A percentile compares a stretch with the other conserved stretches of the same genome.
Evolutionary conservation across 2,888 invertebrate genomes (phyloP).

Genomic region (Drosophila aldrichi): DNA sequence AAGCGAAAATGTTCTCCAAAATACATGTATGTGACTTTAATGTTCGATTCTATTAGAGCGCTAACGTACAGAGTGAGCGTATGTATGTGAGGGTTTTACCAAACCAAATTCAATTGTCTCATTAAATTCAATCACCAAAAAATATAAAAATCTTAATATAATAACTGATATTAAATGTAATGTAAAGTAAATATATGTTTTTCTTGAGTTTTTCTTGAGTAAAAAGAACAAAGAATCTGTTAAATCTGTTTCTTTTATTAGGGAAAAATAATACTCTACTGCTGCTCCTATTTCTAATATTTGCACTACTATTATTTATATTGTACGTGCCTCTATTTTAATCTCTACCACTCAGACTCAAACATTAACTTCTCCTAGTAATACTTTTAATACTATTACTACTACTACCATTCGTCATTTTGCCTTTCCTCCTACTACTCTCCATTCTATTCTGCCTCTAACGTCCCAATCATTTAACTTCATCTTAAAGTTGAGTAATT

Average conservation of each 20-base stretch:
- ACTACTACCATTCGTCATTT: neutral
- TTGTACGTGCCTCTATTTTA: too few species aligned
- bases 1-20: conserved; percentile 19
- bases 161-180: neutral
- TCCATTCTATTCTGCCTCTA: neutral
- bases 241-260: too few species aligned
- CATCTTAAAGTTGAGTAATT: conserved; percentile 23
- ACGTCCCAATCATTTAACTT: neutral
- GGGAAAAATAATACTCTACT: too few species aligned
- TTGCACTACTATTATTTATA: too few species aligned
- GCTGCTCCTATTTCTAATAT: too few species aligned
- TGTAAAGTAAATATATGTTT: too few species aligned
- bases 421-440: neutral
- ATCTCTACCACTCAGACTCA: too few species aligned
- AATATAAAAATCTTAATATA: neutral
- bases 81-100: neutral
- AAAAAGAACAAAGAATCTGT: too few species aligned
- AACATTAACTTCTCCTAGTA: too few species aligned
- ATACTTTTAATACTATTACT: neutral
- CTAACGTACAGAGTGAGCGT: neutral
- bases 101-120: conserved; percentile 6
- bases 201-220: too few species aligned
- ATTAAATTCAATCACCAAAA: neutral
- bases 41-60: conserved; percentile 21
- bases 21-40: conserved; percentile 37